Percentiles rank a stretch among this genome's conserved stretches.
phyloP scores from a whole-genome alignment of 2,797 vertebrate species.

The Delichon dasypus region DNA sequence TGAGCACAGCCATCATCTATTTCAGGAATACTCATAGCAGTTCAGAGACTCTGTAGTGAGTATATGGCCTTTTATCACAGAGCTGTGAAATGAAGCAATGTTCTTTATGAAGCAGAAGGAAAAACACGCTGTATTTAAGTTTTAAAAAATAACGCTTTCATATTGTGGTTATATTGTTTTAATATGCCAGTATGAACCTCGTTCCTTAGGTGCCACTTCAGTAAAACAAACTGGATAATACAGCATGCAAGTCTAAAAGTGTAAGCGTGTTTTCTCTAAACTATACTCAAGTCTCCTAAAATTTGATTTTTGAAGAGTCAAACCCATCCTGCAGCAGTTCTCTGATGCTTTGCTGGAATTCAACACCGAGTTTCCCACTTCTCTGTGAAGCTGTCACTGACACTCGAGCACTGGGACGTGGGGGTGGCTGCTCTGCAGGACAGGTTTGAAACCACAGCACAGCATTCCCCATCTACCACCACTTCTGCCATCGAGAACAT shows the following conservation, averaged over 20 bases:
- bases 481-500: fast-evolving
- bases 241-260: neutral
- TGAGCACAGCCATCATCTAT: neutral
- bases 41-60: neutral
- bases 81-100: neutral
- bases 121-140: neutral
- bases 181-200: neutral
- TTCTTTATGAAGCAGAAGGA: neutral
- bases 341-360: neutral
- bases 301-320: neutral
- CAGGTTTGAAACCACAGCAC: neutral
- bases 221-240: neutral
- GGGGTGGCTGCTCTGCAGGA: neutral
- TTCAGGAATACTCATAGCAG: neutral
- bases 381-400: neutral
- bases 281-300: neutral
- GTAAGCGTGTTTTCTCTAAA: neutral
- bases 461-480: neutral
- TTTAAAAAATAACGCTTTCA: neutral
- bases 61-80: neutral
- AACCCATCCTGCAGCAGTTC: neutral
- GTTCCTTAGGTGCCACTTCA: neutral
- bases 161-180: neutral
- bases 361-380: neutral
- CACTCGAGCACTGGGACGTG: fast-evolving